A percentile compares a stretch with the other conserved stretches of the same genome.
Conservation (phyloP, 1,140 invertebrate species). For the Drusus annulatus region DNA sequence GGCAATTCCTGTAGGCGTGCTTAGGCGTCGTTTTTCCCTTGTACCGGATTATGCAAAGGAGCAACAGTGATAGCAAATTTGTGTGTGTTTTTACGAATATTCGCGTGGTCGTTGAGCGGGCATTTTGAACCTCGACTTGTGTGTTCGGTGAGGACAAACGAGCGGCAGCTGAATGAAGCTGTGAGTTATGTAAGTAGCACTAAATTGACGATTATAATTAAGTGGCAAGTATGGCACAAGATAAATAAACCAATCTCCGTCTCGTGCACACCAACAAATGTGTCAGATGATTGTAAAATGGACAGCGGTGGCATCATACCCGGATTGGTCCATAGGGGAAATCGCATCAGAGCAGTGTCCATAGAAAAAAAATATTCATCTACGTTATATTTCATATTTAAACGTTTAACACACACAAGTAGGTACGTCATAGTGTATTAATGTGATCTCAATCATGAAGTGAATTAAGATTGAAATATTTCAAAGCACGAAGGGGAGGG, state of each 20-base stretch:
- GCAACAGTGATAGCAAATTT: neutral
- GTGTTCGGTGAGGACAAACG: constrained; percentile 1
- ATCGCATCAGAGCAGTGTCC: too few relatives aligned
- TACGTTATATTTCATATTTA: too few relatives aligned
- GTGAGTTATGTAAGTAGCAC: neutral
- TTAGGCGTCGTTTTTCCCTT: neutral
- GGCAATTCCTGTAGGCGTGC: neutral
- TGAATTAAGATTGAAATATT: too few relatives aligned
- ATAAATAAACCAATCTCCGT: constrained; percentile 39
- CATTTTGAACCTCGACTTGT: neutral
- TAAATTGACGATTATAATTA: constrained; percentile 49
- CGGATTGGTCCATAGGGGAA: neutral
- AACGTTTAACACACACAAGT: too few relatives aligned
- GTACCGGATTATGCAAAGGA: neutral
- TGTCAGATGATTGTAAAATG: constrained; percentile 31
- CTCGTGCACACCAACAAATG: constrained; percentile 7
- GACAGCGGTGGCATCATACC: constrained; percentile 43
- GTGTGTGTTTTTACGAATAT: neutral
- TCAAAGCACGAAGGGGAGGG: too few relatives aligned
- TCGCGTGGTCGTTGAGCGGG: neutral
- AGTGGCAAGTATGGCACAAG: constrained; percentile 44
- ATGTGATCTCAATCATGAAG: too few relatives aligned
- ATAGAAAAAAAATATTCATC: too few relatives aligned
- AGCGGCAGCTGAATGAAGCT: constrained; percentile 7
- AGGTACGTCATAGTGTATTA: too few relatives aligned